Evolutionary conservation across 2,113 vertebrate species (phyloP).

Genomic region (Mesitornis unicolor): DNA sequence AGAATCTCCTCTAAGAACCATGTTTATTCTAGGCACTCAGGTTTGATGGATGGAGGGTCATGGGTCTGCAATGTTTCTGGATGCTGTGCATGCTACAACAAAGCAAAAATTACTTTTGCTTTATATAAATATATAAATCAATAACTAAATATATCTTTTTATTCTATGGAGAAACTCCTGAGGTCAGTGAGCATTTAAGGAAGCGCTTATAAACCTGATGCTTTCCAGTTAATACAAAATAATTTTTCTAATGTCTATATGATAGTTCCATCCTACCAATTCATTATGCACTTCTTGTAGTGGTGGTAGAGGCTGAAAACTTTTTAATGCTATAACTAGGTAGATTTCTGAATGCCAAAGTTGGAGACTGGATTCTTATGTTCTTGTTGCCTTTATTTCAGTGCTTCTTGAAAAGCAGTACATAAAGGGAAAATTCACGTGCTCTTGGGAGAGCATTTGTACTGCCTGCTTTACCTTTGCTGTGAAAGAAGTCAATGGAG

Average conservation of each 20-base stretch:
- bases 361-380: not conserved
- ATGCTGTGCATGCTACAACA: not conserved
- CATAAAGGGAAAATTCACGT: fast-evolving
- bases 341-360: not conserved
- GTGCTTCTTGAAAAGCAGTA: not conserved
- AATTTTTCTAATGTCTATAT: fast-evolving
- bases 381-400: not conserved
- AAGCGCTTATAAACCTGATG: not conserved
- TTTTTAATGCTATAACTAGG: not conserved
- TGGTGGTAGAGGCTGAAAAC: not conserved
- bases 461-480: not conserved
- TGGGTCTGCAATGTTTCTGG: not conserved
- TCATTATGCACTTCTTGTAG: not conserved
- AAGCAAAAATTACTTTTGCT: not conserved
- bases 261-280: not conserved
- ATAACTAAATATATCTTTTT: no score
- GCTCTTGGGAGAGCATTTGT: not conserved
- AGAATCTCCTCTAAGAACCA: not conserved
- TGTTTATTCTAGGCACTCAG: not conserved
- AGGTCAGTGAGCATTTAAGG: not conserved
- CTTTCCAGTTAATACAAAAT: not conserved
- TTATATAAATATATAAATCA: no score
- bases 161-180: not conserved
- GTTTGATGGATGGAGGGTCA: not conserved
- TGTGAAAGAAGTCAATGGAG: not conserved